phyloP scores from a whole-genome alignment of 2,888 invertebrate species.

The Junonia oenone region DNA sequence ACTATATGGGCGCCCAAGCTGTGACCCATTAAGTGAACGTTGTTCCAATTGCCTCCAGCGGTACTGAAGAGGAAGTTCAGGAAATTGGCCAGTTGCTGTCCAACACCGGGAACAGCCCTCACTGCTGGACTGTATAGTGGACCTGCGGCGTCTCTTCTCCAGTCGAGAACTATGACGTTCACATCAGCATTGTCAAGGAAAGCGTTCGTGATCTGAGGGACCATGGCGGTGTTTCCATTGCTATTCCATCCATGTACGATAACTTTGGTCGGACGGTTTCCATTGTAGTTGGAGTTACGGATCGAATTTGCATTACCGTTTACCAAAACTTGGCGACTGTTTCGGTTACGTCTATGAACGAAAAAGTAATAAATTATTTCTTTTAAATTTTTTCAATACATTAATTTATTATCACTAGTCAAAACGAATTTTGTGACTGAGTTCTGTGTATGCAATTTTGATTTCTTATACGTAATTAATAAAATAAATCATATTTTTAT shows the following conservation, averaged over 20 bases:
- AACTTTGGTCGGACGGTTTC: constrained; percentile 38
- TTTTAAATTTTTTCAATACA: no score
- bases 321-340: constrained; percentile 36
- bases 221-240: constrained; percentile 37
- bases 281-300: constrained; percentile 40
- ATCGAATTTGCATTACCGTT: constrained; percentile 40
- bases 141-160: constrained; percentile 44
- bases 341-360: constrained; percentile 40
- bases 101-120: constrained; percentile 46
- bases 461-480: no score
- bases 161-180: constrained; percentile 59
- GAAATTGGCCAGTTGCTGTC: constrained; percentile 51
- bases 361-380: neutral
- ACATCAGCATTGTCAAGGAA: constrained; percentile 36
- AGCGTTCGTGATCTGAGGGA: constrained; percentile 39
- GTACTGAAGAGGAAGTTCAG: constrained; percentile 50
- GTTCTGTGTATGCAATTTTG: no score
- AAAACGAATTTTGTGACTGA: no score
- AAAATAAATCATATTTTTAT: no score
- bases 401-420: no score
- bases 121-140: constrained; percentile 39
- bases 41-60: constrained; percentile 54
- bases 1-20: constrained; percentile 66
- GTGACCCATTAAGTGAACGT: constrained; percentile 59
- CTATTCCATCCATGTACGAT: constrained; percentile 49